phyloP scores from a whole-genome alignment of 2,888 invertebrate genomes.

The Nephrotoma flavescens region DNA sequence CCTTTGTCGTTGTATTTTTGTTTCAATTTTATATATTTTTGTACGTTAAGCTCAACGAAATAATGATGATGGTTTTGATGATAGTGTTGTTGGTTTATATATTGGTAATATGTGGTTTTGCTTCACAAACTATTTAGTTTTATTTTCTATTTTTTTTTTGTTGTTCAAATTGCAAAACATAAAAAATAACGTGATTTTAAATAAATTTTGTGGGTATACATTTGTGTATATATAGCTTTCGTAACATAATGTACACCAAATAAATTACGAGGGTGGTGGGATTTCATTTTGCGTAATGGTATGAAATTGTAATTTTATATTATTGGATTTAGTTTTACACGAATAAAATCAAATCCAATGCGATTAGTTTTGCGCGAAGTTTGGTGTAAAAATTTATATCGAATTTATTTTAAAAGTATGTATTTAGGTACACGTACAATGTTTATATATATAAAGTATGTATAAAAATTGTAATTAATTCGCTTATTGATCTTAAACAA shows the following conservation, averaged over 20 bases:
- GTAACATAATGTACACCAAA: background rate
- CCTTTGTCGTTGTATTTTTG: background rate
- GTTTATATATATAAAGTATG: too few species aligned
- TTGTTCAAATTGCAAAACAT: background rate
- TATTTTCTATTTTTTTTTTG: background rate
- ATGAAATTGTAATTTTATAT: background rate
- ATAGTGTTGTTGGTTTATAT: background rate
- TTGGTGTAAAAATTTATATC: background rate
- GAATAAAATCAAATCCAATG: background rate
- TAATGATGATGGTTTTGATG: background rate
- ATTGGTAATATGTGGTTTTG: background rate
- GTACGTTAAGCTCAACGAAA: background rate
- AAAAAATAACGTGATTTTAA: background rate
- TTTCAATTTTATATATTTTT: background rate
- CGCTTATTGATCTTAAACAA: too few species aligned
- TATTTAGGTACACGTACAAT: too few species aligned
- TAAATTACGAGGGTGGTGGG: background rate
- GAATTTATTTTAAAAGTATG: background rate
- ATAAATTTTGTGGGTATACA: background rate
- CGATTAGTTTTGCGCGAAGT: too few species aligned
- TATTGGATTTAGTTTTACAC: background rate
- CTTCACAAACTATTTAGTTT: background rate
- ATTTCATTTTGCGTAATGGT: background rate
- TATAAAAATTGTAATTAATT: too few species aligned
- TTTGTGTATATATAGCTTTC: background rate